Base-by-base conservation (phyloP, 2,888 invertebrate species). In the Hydraecia micacea region DNA sequence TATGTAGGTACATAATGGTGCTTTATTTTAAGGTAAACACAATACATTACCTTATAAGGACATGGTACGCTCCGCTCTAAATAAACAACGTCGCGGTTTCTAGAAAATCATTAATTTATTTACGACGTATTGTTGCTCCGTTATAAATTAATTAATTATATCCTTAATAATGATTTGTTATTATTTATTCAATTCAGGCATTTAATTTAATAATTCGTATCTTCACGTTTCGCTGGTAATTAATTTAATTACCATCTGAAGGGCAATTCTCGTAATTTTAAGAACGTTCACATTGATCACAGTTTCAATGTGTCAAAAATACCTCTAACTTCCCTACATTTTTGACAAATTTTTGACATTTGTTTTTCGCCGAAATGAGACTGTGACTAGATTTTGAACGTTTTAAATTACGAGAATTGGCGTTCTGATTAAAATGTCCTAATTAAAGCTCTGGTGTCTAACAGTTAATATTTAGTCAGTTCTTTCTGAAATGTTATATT, bases 31-130 rank as follows among this genome's bases (percentile, higher is more conserved):
- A 11, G 28, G 52, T 67, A 71, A 77, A 81, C 25, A 55, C n/a
- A 32, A n/a, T 28, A 25, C 39, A 25, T 46, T 15, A 66, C 66
- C 65, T 32, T n/a, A 36, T 36, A 73, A 4, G n/a, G 21, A 28
- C n/a, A 49, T 55, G 21, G 0, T 52, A 62, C 36, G 36, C 21
- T 25, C 25, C 39, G 65, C 11, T 80, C 21, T 81, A 39, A 66
- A 77, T 79, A 73, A 69, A 73, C 73, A 69, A 36, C 65, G 21
- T 52, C n/a, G 68, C 11, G 8, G 72, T 70, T 83, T 75, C 60
- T 49, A 60, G 21, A 60, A 28, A 65, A 75, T 70, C n/a, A 72
- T 75, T 75, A 69, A 80, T 75, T 79, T 28, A 79, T 65, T 81
- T 70, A 81, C 58, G 21, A 60, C 28, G 18, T 65, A 60, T 65